A percentile compares a stretch with the other conserved stretches of the same genome.
Conservation (phyloP, 2,113 vertebrate genomes). For the Alectura lathami region DNA sequence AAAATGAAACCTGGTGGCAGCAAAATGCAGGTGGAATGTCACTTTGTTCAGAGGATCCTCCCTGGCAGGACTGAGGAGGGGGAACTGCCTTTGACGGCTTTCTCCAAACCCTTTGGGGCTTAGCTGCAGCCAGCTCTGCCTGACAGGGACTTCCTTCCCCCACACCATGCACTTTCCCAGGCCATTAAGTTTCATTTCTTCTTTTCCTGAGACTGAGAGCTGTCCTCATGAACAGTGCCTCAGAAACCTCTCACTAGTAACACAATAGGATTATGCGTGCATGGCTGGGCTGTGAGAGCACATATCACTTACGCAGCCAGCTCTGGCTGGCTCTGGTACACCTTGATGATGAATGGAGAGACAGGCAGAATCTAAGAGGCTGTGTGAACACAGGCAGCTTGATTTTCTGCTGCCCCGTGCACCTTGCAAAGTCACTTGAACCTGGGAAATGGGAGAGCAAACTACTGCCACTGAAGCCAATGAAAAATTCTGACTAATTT, state of each 20-base stretch:
- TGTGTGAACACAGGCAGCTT: background rate
- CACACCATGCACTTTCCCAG: background rate
- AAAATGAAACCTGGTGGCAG: background rate
- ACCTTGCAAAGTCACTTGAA: background rate
- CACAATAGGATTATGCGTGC: background rate
- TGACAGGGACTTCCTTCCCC: background rate
- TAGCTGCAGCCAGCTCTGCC: background rate
- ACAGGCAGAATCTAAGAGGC: background rate
- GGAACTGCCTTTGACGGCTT: background rate
- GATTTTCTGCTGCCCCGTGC: accelerated
- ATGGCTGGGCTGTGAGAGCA: background rate
- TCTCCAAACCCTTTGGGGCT: background rate
- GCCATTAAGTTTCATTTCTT: background rate
- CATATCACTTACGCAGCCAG: background rate
- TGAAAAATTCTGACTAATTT: background rate
- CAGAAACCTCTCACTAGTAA: background rate
- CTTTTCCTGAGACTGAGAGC: background rate
- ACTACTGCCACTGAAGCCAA: background rate
- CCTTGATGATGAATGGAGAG: background rate
- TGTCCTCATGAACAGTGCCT: background rate
- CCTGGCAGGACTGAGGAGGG: background rate
- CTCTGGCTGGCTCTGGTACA: background rate
- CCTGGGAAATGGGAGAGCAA: background rate
- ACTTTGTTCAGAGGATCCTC: background rate
- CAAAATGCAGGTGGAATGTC: background rate